phyloP scores from a whole-genome alignment of 2,797 vertebrate genomes.

The Enteromius viviparus region DNA sequence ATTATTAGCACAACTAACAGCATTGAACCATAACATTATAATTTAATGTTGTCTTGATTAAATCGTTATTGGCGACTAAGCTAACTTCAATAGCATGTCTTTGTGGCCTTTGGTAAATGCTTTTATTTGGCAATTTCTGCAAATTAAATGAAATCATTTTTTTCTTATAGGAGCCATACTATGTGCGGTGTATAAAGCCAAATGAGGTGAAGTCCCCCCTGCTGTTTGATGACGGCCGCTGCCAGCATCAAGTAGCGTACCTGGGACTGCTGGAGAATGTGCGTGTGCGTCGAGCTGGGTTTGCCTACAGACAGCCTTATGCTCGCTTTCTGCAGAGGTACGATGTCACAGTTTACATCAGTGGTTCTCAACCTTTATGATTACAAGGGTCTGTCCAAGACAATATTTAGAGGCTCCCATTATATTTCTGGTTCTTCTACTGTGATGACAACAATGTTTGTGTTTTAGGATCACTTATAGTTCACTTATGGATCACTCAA shows the following conservation, averaged over 20 bases:
- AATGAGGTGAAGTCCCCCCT: conserved; percentile 87
- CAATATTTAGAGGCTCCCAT: not conserved
- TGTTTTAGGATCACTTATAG: not conserved
- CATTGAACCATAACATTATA: not conserved
- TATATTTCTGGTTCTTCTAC: not conserved
- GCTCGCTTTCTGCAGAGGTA: conserved; percentile 89
- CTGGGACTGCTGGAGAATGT: conserved; percentile 95
- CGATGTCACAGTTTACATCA: not conserved
- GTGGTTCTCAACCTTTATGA: not conserved
- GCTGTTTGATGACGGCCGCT: conserved; percentile 82
- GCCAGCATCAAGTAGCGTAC: conserved; percentile 90
- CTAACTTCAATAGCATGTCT: not conserved
- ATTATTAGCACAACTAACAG: not conserved
- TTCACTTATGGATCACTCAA: no score
- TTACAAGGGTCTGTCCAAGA: not conserved
- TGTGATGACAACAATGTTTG: not conserved
- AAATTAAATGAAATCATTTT: not conserved
- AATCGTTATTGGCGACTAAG: not conserved
- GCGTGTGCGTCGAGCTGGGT: conserved; percentile 88
- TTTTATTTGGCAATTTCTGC: conserved; percentile 11
- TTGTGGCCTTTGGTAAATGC: not conserved
- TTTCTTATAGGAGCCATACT: conserved; percentile 86
- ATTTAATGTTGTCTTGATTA: not conserved
- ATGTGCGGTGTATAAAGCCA: conserved; percentile 92
- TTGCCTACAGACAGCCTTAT: conserved; percentile 91